phyloP scores from a whole-genome alignment of 1,140 invertebrate genomes.

The Trichonephila clavata region DNA sequence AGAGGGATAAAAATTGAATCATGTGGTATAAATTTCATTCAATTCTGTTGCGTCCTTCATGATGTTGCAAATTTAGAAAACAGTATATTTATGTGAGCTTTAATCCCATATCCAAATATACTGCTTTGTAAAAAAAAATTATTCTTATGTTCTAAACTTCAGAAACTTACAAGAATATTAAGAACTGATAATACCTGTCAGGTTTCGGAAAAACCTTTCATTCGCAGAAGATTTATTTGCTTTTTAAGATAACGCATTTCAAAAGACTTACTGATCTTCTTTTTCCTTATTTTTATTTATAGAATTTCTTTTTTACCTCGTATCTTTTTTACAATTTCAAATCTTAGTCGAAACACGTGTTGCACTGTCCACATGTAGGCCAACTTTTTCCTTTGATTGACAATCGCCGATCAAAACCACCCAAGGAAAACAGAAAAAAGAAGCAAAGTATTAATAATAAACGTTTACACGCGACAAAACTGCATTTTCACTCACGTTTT shows the following conservation, averaged over 20 bases:
- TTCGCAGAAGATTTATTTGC: background rate
- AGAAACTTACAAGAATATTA: too few relatives aligned
- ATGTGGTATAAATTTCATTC: too few relatives aligned
- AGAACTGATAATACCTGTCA: background rate
- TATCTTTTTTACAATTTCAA: background rate
- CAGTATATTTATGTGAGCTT: too few relatives aligned
- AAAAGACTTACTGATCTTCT: background rate
- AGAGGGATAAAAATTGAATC: too few relatives aligned
- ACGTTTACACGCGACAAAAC: background rate
- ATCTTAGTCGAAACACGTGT: background rate
- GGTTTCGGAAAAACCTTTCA: background rate
- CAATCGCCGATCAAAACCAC: background rate
- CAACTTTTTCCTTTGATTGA: background rate
- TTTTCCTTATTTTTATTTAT: conserved; percentile 4
- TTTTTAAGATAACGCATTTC: background rate
- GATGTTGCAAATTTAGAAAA: too few relatives aligned
- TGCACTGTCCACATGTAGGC: background rate
- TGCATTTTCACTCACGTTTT: background rate
- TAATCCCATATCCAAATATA: background rate
- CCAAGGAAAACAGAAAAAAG: background rate
- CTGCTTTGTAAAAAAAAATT: background rate
- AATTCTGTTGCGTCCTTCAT: too few relatives aligned
- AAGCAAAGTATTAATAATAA: background rate
- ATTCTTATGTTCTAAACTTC: background rate
- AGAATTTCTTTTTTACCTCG: background rate